Evolutionary conservation across 2,113 vertebrate species (phyloP), one percentile per base, ranked within the genome.

Genomic region (Macaca nemestrina): DNA sequence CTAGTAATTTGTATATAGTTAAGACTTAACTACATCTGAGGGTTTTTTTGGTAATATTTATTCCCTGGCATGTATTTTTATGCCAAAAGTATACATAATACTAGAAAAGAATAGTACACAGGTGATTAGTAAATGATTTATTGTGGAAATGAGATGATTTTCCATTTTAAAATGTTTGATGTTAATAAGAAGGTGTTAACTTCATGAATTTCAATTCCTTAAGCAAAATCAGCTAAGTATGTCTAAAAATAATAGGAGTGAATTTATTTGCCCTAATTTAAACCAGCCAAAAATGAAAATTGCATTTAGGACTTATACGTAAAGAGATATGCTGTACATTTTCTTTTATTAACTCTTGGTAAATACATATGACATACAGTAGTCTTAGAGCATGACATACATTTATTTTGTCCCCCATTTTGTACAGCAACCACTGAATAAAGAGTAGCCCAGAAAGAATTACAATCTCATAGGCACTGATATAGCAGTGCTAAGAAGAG

Each of bases 401-500:
- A 97, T 97, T 98, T 98, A 96, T 98, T 98, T 98, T 93, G 85
- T 96, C 83, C 64, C 82, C 84, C 75, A 97, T 96, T 99, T 97
- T 94, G 86, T 96, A 93, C 73, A 94, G 91, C 82, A 98, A 95
- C 82, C 88, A 86, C 73, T 97, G 98, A 98, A 98, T 98, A 98
- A 98, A 98, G 95, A 98, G 92, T 83, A 92, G 80, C 81, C 76
- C 87, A 93, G 91, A 95, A 98, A 98, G 97, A 98, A 98, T 98
- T 98, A 98, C 98, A 98, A n/a, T 96, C n/a, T 14, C 88, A 86
- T 90, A 97, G 97, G 92, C 89, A 95, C 96, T 98, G 98, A 98
- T 97, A 95, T 70, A 90, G 88, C 73, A 76, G 50, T 12, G 95
- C 86, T 59, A 97, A 98, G 97, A 97, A 90, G 17, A 97, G 91